Evolutionary conservation across 1,140 invertebrate species (phyloP), one percentile per base, ranked within the genome.

Genomic region (Listronotus bonariensis): DNA sequence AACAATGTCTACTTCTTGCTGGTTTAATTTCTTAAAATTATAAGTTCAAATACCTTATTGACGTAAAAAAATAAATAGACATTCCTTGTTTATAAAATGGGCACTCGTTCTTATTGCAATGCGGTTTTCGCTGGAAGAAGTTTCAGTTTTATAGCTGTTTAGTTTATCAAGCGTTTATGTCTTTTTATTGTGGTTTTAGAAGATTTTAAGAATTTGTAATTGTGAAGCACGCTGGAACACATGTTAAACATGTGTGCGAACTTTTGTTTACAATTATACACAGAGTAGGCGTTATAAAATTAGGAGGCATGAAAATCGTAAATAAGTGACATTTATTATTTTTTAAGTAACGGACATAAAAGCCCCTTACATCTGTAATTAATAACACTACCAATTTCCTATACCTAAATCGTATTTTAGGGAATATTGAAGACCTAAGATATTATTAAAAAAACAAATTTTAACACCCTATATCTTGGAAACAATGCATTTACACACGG

Each of bases 31-130:
- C 2, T 5, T 2, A 7, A 18, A 7, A 18, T 18, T 18, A 45
- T 17, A 45, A 45, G 42, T 45, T 45, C 42, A 45, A 45, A 18
- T 18, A 45, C 42, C 42, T 18, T 7, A 45, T 45, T 45, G n/a
- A 45, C 1, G 5, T 45, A 45, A 14, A 17, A 14, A 8, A 45
- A 45, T n/a, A 45, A 45, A 45, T 45, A 18, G 17, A n/a, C 5
- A 18, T 18, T 45, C 42, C 14, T 45, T 45, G 42, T 45, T 45
- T 26, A 26, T 26, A 26, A 26, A 26, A 26, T 26, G 5, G 20
- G 20, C 20, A 26, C 20, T 26, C 20, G 20, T 26, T 26, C 20
- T 3, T 26, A 26, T 42, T 42, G 41, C n/a, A 6, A 11, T 8
- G 41, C 17, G n/a, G 41, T 17, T n/a, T n/a, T 42, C 41, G 6